These are phyloP conservation scores for Pyrrhia umbra DNA, from an alignment of 2,888 invertebrate species.

Conservation along the genomic window DNA sequence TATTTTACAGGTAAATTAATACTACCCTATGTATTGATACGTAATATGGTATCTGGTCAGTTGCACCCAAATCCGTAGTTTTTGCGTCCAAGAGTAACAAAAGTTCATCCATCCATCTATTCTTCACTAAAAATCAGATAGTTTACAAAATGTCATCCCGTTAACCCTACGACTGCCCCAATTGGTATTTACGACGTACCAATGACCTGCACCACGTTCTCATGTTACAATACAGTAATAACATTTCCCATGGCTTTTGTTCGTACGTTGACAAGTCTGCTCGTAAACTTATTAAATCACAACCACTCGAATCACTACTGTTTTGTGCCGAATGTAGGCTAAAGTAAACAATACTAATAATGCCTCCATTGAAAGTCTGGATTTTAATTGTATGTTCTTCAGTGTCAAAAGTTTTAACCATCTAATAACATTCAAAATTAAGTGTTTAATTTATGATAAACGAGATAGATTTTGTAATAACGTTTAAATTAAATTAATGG, in stretches of 20 bases:
- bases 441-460: conserved; percentile 17
- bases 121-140: neutral
- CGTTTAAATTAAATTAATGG: conserved; percentile 26
- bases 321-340: conserved; percentile 27
- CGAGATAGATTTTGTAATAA: conserved; percentile 18
- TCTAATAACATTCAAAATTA: conserved; percentile 8
- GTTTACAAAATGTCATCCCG: conserved; percentile 28
- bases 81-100: too few relatives aligned
- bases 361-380: neutral
- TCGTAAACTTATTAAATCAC: conserved; percentile 75
- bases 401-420: neutral
- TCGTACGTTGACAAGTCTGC: conserved; percentile 72
- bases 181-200: conserved; percentile 75
- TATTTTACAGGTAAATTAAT: neutral
- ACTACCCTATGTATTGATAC: too few relatives aligned
- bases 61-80: too few relatives aligned
- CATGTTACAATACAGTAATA: conserved; percentile 69
- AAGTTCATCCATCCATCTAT: neutral
- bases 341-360: conserved; percentile 40
- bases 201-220: conserved; percentile 69
- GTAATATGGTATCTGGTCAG: too few relatives aligned
- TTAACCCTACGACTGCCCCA: conserved; percentile 62
- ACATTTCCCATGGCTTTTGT: conserved; percentile 72
- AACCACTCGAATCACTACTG: conserved; percentile 52
- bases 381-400: conserved; percentile 3